Base-by-base conservation (phyloP, 2,113 vertebrate genomes). In the Rhea americana region DNA sequence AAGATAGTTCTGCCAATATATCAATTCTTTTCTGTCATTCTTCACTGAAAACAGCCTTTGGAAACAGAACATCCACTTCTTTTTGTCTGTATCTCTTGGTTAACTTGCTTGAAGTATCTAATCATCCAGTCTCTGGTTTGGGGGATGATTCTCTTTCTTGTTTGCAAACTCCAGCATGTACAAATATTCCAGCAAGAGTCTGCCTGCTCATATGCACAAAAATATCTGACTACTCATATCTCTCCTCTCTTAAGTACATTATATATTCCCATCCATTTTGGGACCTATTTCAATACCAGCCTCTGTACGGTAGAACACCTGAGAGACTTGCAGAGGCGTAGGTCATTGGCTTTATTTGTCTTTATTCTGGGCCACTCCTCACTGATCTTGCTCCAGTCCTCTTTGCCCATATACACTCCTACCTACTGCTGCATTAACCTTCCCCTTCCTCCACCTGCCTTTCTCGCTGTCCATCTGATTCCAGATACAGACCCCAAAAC, bases 11-110 rank as follows among this genome's bases (percentile, higher is more conserved):
- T 89, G 75, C 28, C 50, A 81, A n/a, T 91, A 43, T 90, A 51
- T 41, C 45, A 83, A 9, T 61, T 90, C 85, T 93, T 87, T 93
- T 88, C 74, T 94, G 32, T 81, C 25, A 45, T 78, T 81, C 39
- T 65, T 72, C n/a, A 78, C 48, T 83, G 65, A 77, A 95, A 87
- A 75, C 63, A 17, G 41, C 9, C 20, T 7, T 94, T 81, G 76
- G 80, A 85, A 94, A 81, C 4, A 30, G 65, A 17, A 3, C 55
- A 45, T 83, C 76, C 82, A 25, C 61, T 70, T 62, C 25, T 85
- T 65, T 56, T 84, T 77, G 26, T 67, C 50, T 66, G 2, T 78
- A 22, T 62, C 32, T 91, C 51, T 63, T 59, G 53, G 30, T 78
- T 85, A 65, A 65, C 45, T n/a, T 88, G 56, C 39, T 61, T 81